These are phyloP conservation scores for Ichneumoninae sp. DNA, from an alignment of 2,888 invertebrate genomes.

Conservation along the genomic window DNA sequence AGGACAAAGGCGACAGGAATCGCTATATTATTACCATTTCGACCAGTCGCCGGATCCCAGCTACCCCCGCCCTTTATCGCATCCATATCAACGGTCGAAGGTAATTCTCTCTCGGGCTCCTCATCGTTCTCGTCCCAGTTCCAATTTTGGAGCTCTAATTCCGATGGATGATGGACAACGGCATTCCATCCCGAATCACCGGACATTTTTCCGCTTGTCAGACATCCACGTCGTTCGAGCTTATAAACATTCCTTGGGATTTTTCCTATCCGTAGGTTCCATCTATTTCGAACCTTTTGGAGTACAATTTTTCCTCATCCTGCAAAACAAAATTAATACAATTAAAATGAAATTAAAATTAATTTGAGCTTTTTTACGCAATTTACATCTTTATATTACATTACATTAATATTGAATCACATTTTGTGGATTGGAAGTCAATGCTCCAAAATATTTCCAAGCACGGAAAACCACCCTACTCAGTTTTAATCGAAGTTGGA, in stretches of 20 bases:
- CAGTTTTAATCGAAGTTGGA: too few species aligned
- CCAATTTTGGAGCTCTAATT: constrained; percentile 83
- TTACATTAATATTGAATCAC: too few species aligned
- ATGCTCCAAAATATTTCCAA: too few species aligned
- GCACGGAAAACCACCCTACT: too few species aligned
- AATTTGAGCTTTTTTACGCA: too few species aligned
- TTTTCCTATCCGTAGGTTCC: constrained; percentile 24
- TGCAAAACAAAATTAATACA: background rate
- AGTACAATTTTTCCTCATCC: background rate
- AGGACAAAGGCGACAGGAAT: too few species aligned
- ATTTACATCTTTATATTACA: too few species aligned
- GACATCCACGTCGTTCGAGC: constrained; percentile 77
- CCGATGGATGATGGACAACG: constrained; percentile 86
- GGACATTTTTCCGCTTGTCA: constrained; percentile 82
- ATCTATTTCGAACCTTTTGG: background rate
- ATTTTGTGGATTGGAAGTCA: too few species aligned
- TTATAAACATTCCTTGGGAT: constrained; percentile 41
- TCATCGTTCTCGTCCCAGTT: constrained; percentile 86
- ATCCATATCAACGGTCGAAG: constrained; percentile 89
- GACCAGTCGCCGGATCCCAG: constrained; percentile 82
- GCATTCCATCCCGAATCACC: constrained; percentile 86
- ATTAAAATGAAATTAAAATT: background rate
- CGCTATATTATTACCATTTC: constrained; percentile 75
- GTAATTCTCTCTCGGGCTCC: constrained; percentile 87
- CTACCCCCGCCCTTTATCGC: constrained; percentile 86